phyloP scores from a whole-genome alignment of 2,888 invertebrate genomes.

The Griposia aprilina region DNA sequence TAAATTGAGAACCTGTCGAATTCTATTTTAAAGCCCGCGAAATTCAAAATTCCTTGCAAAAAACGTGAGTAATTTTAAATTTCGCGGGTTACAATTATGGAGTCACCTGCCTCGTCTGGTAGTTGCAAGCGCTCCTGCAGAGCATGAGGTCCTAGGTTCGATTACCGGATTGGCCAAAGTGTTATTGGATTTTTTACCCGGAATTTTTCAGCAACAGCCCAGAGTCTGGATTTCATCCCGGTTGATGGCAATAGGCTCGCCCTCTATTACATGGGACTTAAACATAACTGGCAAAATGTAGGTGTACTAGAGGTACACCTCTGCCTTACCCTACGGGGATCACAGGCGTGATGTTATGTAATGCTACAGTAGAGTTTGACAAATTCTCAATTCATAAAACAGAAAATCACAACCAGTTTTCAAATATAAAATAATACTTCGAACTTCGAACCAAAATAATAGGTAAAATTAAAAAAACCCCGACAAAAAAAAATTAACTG shows the following conservation, averaged over 20 bases:
- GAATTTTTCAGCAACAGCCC: background rate
- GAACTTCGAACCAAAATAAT: too few relatives aligned
- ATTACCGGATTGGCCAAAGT: background rate
- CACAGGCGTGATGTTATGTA: background rate
- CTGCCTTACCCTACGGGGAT: background rate
- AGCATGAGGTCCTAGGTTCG: background rate
- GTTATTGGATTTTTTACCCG: background rate
- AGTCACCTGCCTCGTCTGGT: background rate
- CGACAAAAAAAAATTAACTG: too few relatives aligned
- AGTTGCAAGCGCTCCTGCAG: background rate
- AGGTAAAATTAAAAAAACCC: too few relatives aligned
- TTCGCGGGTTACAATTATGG: background rate
- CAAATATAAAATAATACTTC: background rate
- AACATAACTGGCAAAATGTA: background rate
- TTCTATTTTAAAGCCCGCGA: too few relatives aligned
- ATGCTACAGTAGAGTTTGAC: background rate
- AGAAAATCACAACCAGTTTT: background rate
- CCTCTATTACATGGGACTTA: background rate
- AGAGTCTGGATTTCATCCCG: background rate
- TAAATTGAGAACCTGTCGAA: background rate
- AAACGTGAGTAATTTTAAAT: too few relatives aligned
- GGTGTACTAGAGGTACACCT: background rate
- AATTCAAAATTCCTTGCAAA: too few relatives aligned
- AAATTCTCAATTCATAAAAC: background rate
- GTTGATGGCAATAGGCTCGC: background rate